Base-by-base conservation (phyloP, 2,888 invertebrate genomes). In the Scaptodrosophila latifasciaeformis region DNA sequence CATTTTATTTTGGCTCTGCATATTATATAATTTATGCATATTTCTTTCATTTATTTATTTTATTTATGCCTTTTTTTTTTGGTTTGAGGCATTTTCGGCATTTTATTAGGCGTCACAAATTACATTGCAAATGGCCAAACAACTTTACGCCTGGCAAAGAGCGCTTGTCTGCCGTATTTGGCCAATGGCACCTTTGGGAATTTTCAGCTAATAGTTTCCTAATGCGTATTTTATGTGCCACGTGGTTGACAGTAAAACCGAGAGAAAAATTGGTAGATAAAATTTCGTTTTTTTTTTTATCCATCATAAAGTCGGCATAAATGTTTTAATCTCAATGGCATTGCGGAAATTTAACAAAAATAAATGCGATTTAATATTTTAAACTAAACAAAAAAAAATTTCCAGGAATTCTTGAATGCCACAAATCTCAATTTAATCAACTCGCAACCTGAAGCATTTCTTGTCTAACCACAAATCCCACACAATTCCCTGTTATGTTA, bases 161-260 rank as follows among this genome's bases (percentile, higher is more conserved):
- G n/a, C n/a, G n/a, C n/a, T n/a, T n/a, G n/a, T n/a, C n/a, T n/a
- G n/a, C n/a, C n/a, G n/a, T n/a, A n/a, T n/a, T 55, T 59, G 48
- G 66, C 53, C 61, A 70, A 70, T 62, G 72, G 58, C 62, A 62
- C 70, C 69, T 64, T 60, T 34, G 70, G 72, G 72, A 68, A 17
- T 37, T 13, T 54, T 62, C 51, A 46, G 64, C 58, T 70, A 71
- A 71, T 70, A 70, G 70, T 70, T 70, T 71, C 69, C 72, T 70
- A 70, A 70, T 71, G 70, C 70, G 66, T 64, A 54, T 71, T 71
- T 70, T 70, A 71, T 70, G 71, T 61, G 54, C 70, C 61, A 42
- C 3, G 12, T 40, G 19, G 13, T 34, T 21, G 24, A 18, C 15
- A 30, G 18, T 17, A 37, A 37, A 1, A n/a, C 15, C 1, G 10